A percentile compares a stretch with the other conserved stretches of the same genome.
Evolutionary conservation across 2,797 vertebrate genomes (phyloP).

Genomic region (Triplophysa bombifrons): DNA sequence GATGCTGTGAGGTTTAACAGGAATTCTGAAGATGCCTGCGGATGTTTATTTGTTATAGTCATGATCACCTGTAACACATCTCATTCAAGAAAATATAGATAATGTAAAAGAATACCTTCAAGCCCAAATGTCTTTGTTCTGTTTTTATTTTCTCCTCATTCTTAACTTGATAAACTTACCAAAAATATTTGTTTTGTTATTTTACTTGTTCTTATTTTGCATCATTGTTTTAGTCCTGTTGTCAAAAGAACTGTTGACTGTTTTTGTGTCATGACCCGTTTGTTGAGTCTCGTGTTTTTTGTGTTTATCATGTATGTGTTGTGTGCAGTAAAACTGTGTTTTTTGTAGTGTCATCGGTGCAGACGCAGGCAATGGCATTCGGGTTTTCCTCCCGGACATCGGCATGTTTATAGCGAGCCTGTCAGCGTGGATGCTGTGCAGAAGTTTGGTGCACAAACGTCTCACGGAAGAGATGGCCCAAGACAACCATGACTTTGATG

Average conservation of each 20-base stretch:
- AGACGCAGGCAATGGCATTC: slow-evolving; percentile 93
- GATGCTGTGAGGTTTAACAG: slow-evolving; percentile 51
- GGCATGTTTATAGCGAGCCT: slow-evolving; percentile 93
- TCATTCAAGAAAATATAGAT: neutral
- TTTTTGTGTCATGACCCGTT: neutral
- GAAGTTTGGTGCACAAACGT: slow-evolving; percentile 88
- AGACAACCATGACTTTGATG: slow-evolving; percentile 88
- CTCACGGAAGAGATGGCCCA: slow-evolving; percentile 85
- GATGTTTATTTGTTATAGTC: slow-evolving; percentile 22
- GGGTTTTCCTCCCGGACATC: slow-evolving; percentile 94
- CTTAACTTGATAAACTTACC: neutral
- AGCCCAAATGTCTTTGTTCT: neutral
- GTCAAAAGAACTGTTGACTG: neutral
- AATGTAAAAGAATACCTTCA: neutral
- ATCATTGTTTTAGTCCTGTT: too few relatives aligned
- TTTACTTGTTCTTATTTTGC: too few relatives aligned
- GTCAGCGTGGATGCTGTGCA: slow-evolving; percentile 92
- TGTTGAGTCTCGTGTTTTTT: neutral
- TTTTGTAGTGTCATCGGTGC: slow-evolving; percentile 86
- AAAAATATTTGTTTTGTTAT: too few relatives aligned
- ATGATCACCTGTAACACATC: slow-evolving; percentile 8
- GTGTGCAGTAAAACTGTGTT: neutral
- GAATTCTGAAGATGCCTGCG: neutral
- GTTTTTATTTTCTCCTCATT: neutral
- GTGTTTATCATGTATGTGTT: neutral